Base-by-base conservation (phyloP, 2,113 vertebrate species). In the Ceuthmochares aereus region DNA sequence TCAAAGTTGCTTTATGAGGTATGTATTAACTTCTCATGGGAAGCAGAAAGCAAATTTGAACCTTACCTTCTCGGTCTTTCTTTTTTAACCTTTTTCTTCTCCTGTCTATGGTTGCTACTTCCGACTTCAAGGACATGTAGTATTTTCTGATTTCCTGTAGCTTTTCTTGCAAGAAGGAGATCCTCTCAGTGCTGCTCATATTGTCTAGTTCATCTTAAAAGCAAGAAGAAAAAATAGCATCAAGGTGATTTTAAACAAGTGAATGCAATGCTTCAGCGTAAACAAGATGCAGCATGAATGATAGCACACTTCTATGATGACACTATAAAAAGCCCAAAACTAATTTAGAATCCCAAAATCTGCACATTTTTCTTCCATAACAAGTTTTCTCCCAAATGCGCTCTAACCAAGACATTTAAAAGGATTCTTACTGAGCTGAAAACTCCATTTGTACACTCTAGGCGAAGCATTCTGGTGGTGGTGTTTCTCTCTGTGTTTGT, bases 121-220 rank as follows among this genome's bases (percentile, higher is more conserved):
- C 99, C 7, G 99, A 99, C 97, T 99, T 99, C 94, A 99, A 96
- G 68, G 98, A 99, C 99, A 99, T 99, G 97, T 99, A 99, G 84
- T 99, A 99, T 97, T 99, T 99, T 93, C 99, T 98, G 96, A 99
- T 99, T 98, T 99, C 99, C 96, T 99, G 99, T 27, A 99, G 98
- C 90, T 99, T 99, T 54, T 99, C 99, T 98, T 99, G 99, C 14
- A 99, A 98, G 97, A 99, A 99, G 94, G 99, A 98, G 94, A 99
- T 99, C 97, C 98, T 98, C 95, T 99, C 99, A 68, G 98, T 95
- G 97, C 99, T 99, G 56, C 97, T 98, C 99, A 99, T 99, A 93
- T 97, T 99, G 96, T 99, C 99, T 97, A 99, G 96, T 96, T 99
- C 99, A 95, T 98, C 99, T 99, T 97, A 82, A 72, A 94, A 59